Percentiles rank a stretch among this genome's conserved stretches.
phyloP scores from a whole-genome alignment of 2,797 vertebrate genomes.

The Tapera naevia region DNA sequence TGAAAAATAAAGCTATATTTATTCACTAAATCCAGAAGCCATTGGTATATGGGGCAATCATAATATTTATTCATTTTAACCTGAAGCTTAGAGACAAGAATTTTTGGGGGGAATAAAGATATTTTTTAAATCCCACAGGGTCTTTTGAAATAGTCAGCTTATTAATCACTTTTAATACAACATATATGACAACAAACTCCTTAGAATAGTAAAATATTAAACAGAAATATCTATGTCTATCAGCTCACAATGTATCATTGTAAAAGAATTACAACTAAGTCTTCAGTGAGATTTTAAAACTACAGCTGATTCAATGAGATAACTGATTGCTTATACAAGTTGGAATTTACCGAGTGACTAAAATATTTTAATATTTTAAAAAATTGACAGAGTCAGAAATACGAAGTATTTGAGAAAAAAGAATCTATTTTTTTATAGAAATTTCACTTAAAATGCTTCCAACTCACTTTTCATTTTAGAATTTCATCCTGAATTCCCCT shows the following conservation, averaged over 20 bases:
- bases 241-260: not conserved
- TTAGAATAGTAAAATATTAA: not conserved
- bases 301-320: not conserved
- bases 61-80: not conserved
- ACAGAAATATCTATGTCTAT: not conserved
- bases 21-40: not conserved
- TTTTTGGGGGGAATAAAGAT: fast-evolving
- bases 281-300: not conserved
- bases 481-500: not conserved
- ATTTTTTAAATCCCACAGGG: not conserved
- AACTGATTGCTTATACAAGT: not conserved
- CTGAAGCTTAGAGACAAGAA: not conserved
- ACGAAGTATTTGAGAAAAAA: not conserved
- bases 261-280: not conserved
- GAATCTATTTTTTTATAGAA: not conserved
- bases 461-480: not conserved
- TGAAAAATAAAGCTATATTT: not conserved
- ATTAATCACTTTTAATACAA: not conserved
- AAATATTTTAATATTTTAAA: not conserved
- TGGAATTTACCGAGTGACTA: not conserved
- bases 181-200: not conserved
- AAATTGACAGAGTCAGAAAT: not conserved
- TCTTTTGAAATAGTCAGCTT: not conserved
- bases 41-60: not conserved
- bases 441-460: not conserved